Evolutionary conservation across 2,113 vertebrate genomes (phyloP).

Genomic region (Prinia subflava): DNA sequence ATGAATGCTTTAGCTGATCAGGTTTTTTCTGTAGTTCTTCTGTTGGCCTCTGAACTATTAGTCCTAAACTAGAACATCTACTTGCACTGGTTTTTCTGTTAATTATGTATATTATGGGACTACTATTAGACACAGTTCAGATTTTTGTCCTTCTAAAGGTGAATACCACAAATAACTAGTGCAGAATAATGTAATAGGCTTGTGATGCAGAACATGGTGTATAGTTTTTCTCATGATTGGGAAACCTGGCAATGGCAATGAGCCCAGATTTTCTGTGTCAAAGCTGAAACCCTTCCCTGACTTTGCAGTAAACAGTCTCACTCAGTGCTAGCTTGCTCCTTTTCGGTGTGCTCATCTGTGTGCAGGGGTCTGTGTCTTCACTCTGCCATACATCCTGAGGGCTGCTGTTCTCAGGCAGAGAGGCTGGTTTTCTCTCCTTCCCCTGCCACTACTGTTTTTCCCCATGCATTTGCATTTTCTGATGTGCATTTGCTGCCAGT

Average conservation of each 20-base stretch:
- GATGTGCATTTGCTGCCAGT: background rate
- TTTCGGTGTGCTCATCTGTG: background rate
- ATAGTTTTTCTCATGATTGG: background rate
- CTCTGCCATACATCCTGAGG: background rate
- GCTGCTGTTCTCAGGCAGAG: background rate
- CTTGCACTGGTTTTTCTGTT: background rate
- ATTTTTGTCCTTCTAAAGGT: background rate
- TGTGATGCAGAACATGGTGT: background rate
- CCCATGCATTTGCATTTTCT: background rate
- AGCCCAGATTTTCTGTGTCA: background rate
- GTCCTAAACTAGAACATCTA: background rate
- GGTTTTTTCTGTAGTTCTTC: background rate
- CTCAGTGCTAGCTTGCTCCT: background rate
- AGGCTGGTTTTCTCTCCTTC: background rate
- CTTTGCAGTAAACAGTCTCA: background rate
- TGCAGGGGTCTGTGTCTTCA: background rate
- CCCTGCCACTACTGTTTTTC: background rate
- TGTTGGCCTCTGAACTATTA: background rate
- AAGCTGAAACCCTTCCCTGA: background rate
- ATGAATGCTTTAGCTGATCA: background rate
- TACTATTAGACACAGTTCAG: background rate
- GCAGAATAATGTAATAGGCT: background rate
- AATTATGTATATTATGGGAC: background rate
- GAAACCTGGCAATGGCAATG: background rate
- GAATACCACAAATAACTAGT: background rate